Base-by-base conservation (phyloP, 2,113 vertebrate species). In the Anoura caudifer region DNA sequence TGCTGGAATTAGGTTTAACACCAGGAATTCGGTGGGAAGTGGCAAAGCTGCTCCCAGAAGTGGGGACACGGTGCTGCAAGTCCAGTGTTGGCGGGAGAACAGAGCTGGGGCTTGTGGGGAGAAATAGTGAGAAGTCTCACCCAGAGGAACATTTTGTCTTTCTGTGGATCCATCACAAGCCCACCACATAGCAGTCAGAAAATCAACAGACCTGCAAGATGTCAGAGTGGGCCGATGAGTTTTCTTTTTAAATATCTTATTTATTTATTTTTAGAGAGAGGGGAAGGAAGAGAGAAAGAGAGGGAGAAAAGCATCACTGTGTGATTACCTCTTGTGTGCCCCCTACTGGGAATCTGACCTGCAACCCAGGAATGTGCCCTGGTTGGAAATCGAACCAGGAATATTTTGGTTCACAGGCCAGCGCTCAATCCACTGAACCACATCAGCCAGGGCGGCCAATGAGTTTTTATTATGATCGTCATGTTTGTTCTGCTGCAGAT, bases 21-120 rank as follows among this genome's bases (percentile, higher is more conserved):
- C 17, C 41, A 38, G 43, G 63, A 26, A 22, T 20, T 26, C 7
- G 43, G 41, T 76, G 54, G 26, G 31, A 52, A 31, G 36, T 69
- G 67, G n/a, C 70, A 36, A 50, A 63, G 61, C 73, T 50, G 13
- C 38, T 50, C 43, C 90, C 72, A 31, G 5, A 73, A 31, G 36
- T 41, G 31, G 19, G 14, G 9, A 45, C 4, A 4, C 8, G 4
- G 4, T 5, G 20, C 16, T 3, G 36, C 20, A 41, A 14, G 6
- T 69, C 1, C 36, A 63, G 52, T n/a, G 50, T 14, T 69, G 47
- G 33, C 5, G 17, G 50, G 43, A 91, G 45, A 59, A 36, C 17
- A 65, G 41, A 52, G 5, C 52, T 8, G 14, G 12, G 26, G 43
- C 22, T 19, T 10, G 15, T 50, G 41, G 41, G 43, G 15, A 13